Evolutionary conservation across 30 jellyfish, hydroid and myxozoan species (phyloP).

Genomic region (Cassiopea andromeda): DNA sequence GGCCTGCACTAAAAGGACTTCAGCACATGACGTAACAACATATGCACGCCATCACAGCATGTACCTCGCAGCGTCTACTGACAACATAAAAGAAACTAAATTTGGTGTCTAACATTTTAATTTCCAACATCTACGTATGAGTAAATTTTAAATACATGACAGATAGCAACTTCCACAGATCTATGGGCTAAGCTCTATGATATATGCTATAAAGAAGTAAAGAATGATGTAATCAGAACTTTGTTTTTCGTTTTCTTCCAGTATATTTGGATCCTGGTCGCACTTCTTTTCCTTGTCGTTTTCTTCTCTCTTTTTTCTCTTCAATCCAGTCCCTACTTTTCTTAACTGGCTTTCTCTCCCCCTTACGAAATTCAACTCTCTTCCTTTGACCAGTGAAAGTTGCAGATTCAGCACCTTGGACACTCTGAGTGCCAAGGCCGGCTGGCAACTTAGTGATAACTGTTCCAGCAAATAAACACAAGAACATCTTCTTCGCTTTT

Average conservation of each 20-base stretch:
- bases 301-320: constrained; percentile 82
- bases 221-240: constrained; percentile 29
- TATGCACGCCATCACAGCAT: not conserved
- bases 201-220: too few relatives aligned
- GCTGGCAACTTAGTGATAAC: constrained; percentile 59
- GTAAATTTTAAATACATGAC: too few relatives aligned
- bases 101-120: too few relatives aligned
- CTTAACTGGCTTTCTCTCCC: constrained; percentile 67
- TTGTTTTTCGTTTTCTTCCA: constrained; percentile 81
- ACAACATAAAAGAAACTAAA: too few relatives aligned
- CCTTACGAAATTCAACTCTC: constrained; percentile 3
- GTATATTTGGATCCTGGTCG: constrained; percentile 83
- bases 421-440: constrained; percentile 73
- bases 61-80: not conserved
- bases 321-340: constrained; percentile 90
- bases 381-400: constrained; percentile 41
- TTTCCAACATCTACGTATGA: too few relatives aligned
- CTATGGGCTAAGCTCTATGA: too few relatives aligned
- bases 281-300: constrained; percentile 92
- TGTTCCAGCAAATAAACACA: constrained; percentile 92
- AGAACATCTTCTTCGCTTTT: constrained; percentile 91
- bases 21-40: constrained; percentile 11
- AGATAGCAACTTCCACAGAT: too few relatives aligned
- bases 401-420: constrained; percentile 32
- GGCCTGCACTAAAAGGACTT: constrained; percentile 1